These are phyloP conservation scores for Malacosoma neustria DNA, from an alignment of 2,888 invertebrate species.

Conservation along the genomic window DNA sequence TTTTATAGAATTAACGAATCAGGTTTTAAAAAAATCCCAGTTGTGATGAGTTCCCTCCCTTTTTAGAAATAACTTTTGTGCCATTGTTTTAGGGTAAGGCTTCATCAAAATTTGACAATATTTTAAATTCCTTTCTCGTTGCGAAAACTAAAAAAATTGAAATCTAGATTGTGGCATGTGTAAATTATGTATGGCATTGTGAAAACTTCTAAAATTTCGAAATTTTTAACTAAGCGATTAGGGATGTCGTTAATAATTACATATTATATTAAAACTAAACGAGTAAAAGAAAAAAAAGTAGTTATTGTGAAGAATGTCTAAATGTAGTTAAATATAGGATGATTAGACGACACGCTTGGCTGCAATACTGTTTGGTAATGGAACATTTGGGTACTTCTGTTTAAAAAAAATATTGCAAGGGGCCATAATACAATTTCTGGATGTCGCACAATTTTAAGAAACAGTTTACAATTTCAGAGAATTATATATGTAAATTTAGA, in stretches of 20 bases:
- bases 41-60: constrained; percentile 72
- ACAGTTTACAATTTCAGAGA: constrained; percentile 12
- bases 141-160: background rate
- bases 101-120: constrained; percentile 62
- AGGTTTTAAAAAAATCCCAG: constrained; percentile 42
- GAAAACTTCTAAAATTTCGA: constrained; percentile 10
- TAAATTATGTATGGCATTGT: background rate
- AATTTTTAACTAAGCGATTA: constrained; percentile 52
- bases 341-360: constrained; percentile 25
- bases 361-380: constrained; percentile 39
- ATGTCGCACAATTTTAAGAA: constrained; percentile 23
- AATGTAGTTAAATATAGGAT: constrained; percentile 54
- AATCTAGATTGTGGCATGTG: background rate
- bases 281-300: no score
- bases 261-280: constrained; percentile 37
- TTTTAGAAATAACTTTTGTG: constrained; percentile 68
- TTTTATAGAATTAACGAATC: constrained; percentile 32
- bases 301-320: constrained; percentile 34
- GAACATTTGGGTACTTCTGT: constrained; percentile 36
- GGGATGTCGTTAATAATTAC: constrained; percentile 44
- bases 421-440: constrained; percentile 42
- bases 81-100: constrained; percentile 65
- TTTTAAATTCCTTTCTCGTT: constrained; percentile 31
- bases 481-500: background rate
- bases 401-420: constrained; percentile 48